These are phyloP conservation scores for Dendroctonus ponderosae DNA, from an alignment of 1,140 invertebrate genomes.

Conservation along the genomic window DNA sequence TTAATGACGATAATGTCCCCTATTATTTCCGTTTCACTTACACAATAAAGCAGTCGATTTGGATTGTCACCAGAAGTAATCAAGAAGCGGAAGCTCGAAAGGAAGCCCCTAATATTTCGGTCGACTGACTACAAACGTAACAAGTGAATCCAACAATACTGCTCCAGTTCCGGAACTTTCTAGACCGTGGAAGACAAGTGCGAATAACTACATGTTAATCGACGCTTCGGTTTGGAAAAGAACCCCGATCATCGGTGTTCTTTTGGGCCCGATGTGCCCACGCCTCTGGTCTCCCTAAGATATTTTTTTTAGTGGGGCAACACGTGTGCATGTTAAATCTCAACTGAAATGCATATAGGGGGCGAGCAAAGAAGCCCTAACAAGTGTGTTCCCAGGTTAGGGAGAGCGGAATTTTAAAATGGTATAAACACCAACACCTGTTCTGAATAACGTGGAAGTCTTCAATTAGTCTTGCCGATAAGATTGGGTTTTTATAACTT, in stretches of 20 bases:
- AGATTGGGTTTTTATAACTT: no score
- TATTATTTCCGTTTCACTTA: no score
- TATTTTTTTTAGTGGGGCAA: background rate
- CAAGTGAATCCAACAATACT: constrained; percentile 15
- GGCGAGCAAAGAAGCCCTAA: background rate
- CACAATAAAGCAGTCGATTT: no score
- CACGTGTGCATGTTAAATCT: constrained; percentile 12
- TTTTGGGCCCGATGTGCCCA: constrained; percentile 1
- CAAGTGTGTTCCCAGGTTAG: background rate
- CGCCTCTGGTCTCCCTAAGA: background rate
- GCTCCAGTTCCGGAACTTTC: constrained; percentile 17
- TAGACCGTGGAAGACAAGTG: constrained; percentile 16
- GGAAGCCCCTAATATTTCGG: background rate
- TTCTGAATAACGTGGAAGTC: background rate
- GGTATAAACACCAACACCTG: background rate
- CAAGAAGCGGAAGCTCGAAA: constrained; percentile 9
- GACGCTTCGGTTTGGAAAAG: background rate
- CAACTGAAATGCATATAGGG: background rate
- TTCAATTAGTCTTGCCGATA: constrained; percentile 2
- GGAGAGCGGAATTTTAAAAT: background rate
- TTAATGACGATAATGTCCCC: no score
- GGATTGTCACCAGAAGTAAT: background rate
- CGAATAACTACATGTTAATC: background rate
- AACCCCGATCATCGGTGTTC: no score
- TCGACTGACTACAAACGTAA: constrained; percentile 5